Conservation (phyloP, 2,797 vertebrate species). For the Xyrichtys novacula region DNA sequence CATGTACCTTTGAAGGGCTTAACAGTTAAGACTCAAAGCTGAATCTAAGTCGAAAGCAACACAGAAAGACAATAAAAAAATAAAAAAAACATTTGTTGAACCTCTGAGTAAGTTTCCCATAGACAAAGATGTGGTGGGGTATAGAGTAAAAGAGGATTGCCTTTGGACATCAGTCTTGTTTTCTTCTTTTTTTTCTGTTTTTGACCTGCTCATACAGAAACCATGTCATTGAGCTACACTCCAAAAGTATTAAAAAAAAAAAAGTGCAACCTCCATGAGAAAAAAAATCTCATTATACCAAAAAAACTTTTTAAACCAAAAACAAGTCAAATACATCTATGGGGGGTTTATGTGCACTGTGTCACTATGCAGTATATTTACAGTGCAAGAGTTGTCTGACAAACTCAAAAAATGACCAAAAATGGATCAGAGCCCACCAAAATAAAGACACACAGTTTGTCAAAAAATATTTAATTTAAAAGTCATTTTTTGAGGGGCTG, state of each 20-base stretch:
- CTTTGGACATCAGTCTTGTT: not conserved
- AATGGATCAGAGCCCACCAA: constrained; percentile 39
- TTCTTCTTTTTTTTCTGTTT: constrained; percentile 35
- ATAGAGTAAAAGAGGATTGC: too few relatives aligned
- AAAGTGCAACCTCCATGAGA: constrained; percentile 49
- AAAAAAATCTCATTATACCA: constrained; percentile 57
- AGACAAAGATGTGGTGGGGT: too few relatives aligned
- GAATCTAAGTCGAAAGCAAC: constrained; percentile 43
- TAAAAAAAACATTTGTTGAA: too few relatives aligned
- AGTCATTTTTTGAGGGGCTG: constrained; percentile 96
- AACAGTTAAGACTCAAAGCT: constrained; percentile 49
- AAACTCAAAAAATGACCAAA: constrained; percentile 51
- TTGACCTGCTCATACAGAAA: constrained; percentile 33
- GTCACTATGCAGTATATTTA: constrained; percentile 15
- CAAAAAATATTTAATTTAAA: constrained; percentile 37
- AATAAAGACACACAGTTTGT: constrained; percentile 46
- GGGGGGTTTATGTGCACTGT: constrained; percentile 28
- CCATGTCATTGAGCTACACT: constrained; percentile 50
- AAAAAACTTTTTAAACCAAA: too few relatives aligned
- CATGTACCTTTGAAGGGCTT: constrained; percentile 70
- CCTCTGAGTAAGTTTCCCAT: too few relatives aligned
- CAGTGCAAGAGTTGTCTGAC: constrained; percentile 65
- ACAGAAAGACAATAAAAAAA: not conserved
- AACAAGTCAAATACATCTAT: constrained; percentile 34
- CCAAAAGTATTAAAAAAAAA: constrained; percentile 29